Evolutionary conservation across 2,888 invertebrate genomes (phyloP).

Genomic region (Flexamia atlantica): DNA sequence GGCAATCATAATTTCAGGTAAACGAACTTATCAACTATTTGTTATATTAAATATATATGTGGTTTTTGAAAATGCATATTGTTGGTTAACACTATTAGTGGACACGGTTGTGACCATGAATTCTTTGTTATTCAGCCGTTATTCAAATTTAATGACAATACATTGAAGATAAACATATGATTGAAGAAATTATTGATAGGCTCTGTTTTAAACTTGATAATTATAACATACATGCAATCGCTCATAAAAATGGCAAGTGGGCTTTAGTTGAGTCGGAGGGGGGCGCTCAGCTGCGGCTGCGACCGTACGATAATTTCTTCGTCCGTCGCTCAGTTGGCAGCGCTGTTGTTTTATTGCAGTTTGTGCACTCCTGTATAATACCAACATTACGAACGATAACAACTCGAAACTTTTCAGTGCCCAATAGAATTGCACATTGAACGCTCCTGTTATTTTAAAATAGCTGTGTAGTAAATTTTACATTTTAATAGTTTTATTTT

Average conservation of each 20-base stretch:
- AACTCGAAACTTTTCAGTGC: conserved; percentile 23
- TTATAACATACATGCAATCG: not conserved
- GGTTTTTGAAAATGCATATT: too few relatives aligned
- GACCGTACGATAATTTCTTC: not conserved
- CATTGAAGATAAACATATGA: too few relatives aligned
- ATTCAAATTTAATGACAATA: too few relatives aligned
- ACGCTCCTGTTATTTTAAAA: conserved; percentile 8
- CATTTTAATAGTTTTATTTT: not conserved
- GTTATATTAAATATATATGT: too few relatives aligned
- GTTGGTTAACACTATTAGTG: too few relatives aligned
- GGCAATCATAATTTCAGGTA: too few relatives aligned
- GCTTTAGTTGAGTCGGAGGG: not conserved
- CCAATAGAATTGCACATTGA: conserved; percentile 26
- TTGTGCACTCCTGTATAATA: conserved; percentile 26
- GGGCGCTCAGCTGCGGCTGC: not conserved
- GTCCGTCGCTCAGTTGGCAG: conserved; percentile 26
- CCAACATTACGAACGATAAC: conserved; percentile 16
- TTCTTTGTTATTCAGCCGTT: too few relatives aligned
- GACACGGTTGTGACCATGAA: too few relatives aligned
- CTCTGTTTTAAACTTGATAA: too few relatives aligned
- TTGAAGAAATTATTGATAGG: too few relatives aligned
- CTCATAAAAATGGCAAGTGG: not conserved
- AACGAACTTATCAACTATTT: too few relatives aligned
- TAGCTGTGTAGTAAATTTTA: not conserved
- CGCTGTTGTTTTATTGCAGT: conserved; percentile 26